These are phyloP conservation scores for Carterocephalus palaemon DNA, from an alignment of 2,888 invertebrate genomes.

Conservation along the genomic window DNA sequence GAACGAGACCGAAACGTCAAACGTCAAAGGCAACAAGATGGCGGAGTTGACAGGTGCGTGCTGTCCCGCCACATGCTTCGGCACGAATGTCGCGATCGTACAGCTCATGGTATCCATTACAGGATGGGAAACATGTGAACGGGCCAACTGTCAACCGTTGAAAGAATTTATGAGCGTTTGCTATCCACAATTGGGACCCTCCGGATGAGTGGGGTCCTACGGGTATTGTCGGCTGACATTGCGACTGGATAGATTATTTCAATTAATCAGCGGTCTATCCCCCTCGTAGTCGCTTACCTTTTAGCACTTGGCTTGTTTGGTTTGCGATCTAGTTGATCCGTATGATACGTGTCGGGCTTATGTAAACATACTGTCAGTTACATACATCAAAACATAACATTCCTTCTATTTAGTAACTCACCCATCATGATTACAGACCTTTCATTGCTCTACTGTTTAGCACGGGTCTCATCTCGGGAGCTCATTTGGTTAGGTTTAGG, in stretches of 20 bases:
- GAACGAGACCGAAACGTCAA: slow-evolving; percentile 32
- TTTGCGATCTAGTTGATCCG: slow-evolving; percentile 10
- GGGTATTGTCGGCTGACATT: slow-evolving; percentile 40
- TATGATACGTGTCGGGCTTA: too few species aligned
- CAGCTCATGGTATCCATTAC: slow-evolving; percentile 45
- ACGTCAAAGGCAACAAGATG: slow-evolving; percentile 47
- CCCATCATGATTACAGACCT: too few species aligned
- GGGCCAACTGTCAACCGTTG: slow-evolving; percentile 64
- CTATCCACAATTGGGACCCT: slow-evolving; percentile 48
- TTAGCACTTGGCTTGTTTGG: slow-evolving; percentile 19
- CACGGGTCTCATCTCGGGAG: too few species aligned
- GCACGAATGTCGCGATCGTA: slow-evolving; percentile 47
- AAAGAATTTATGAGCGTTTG: slow-evolving; percentile 72
- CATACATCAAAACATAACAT: too few species aligned
- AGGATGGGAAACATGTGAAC: slow-evolving; percentile 61
- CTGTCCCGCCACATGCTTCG: slow-evolving; percentile 57
- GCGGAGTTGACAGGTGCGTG: slow-evolving; percentile 51
- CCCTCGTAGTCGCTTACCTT: slow-evolving; percentile 19
- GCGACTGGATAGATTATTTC: slow-evolving; percentile 29
- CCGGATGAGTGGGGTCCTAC: slow-evolving; percentile 57
- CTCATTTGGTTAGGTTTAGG: too few species aligned
- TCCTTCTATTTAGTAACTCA: too few species aligned
- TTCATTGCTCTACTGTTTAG: too few species aligned
- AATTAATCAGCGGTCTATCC: slow-evolving; percentile 31
- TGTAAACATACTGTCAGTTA: too few species aligned